These are phyloP conservation scores for Halocaridina rubra DNA, from an alignment of 2,888 invertebrate species.

Conservation along the genomic window DNA sequence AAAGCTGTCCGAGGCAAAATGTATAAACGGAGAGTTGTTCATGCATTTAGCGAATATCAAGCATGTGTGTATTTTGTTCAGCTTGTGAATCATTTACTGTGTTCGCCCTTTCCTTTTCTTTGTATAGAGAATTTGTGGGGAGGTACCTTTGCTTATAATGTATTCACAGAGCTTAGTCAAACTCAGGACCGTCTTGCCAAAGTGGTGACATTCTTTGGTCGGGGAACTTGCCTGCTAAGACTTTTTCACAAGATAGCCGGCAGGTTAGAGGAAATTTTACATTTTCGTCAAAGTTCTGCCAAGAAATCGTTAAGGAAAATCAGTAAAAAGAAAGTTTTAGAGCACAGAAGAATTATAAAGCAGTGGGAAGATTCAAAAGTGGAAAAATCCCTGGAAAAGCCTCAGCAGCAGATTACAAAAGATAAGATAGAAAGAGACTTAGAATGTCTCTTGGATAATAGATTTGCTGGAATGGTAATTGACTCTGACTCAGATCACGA, in stretches of 20 bases:
- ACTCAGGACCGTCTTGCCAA: not conserved
- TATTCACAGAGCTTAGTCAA: slow-evolving; percentile 18
- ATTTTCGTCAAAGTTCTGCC: not conserved
- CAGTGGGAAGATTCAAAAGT: not conserved
- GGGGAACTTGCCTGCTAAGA: slow-evolving; percentile 26
- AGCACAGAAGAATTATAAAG: not conserved
- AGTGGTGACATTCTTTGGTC: slow-evolving; percentile 10
- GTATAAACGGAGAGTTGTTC: slow-evolving; percentile 39
- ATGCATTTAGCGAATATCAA: slow-evolving; percentile 60
- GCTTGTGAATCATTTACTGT: slow-evolving; percentile 44
- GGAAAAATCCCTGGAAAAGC: not conserved
- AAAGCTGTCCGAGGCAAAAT: not conserved
- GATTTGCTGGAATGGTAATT: not conserved
- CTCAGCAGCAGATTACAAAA: too few relatives aligned
- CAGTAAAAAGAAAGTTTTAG: not conserved
- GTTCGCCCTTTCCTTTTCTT: slow-evolving; percentile 47
- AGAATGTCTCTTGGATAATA: not conserved
- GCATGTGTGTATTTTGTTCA: slow-evolving; percentile 50
- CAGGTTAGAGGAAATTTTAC: not conserved
- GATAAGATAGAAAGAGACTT: not conserved
- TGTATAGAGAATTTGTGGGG: slow-evolving; percentile 59
- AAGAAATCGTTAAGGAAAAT: not conserved
- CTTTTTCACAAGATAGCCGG: slow-evolving; percentile 14
- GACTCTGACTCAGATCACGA: not conserved
- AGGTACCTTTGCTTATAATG: slow-evolving; percentile 59